These are phyloP conservation scores for Brachionus paranguensis DNA, from an alignment of 1,140 invertebrate genomes.

Conservation along the genomic window DNA sequence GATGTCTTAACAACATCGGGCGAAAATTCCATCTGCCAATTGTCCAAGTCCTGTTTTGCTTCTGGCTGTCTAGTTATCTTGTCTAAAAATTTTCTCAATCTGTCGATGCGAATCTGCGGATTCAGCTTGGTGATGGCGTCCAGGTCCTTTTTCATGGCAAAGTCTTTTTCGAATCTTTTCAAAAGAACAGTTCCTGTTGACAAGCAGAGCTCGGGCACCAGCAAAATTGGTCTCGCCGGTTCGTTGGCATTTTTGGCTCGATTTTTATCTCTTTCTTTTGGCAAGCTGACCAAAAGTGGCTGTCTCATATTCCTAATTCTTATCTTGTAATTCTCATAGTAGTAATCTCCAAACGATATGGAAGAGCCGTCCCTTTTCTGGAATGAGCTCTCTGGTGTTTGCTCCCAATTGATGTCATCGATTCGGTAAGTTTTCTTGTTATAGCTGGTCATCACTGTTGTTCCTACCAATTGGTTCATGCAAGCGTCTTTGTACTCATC, in stretches of 20 bases:
- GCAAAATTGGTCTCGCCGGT: conserved; percentile 43
- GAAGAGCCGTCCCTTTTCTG: conserved; percentile 60
- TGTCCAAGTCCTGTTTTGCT: conserved; percentile 64
- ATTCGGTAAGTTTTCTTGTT: conserved; percentile 81
- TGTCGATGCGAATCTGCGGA: background rate
- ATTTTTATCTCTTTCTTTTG: conserved; percentile 49
- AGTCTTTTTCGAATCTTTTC: conserved; percentile 35
- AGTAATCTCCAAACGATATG: conserved; percentile 72
- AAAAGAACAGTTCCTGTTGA: conserved; percentile 43
- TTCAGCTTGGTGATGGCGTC: conserved; percentile 21
- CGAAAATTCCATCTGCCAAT: conserved; percentile 60
- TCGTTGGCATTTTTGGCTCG: background rate
- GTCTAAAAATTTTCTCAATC: conserved; percentile 15
- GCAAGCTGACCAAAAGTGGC: conserved; percentile 61
- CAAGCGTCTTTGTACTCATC: conserved; percentile 44
- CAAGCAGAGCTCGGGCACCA: conserved; percentile 51
- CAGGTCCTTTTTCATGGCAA: conserved; percentile 33
- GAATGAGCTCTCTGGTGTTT: conserved; percentile 61
- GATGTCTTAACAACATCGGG: conserved; percentile 13
- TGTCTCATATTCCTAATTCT: conserved; percentile 69
- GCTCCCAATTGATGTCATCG: conserved; percentile 76
- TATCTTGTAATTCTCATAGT: conserved; percentile 63
- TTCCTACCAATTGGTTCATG: conserved; percentile 2
- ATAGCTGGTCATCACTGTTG: conserved; percentile 57
- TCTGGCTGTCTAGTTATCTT: conserved; percentile 45